These are phyloP conservation scores for Germaria angustata DNA, from an alignment of 2,888 invertebrate species.

Conservation along the genomic window DNA sequence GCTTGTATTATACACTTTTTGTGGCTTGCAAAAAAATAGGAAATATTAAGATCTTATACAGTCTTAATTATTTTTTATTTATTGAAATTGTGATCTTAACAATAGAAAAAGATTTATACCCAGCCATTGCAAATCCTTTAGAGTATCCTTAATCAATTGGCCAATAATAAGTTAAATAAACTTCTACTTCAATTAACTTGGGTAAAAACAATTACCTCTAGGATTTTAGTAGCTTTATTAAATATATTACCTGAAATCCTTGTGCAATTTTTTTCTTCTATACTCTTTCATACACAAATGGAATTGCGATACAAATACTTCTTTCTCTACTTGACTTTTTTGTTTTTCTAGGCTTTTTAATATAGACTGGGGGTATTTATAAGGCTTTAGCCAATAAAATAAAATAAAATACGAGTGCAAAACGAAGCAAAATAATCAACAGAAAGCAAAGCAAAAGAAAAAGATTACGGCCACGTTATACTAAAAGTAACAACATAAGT, in stretches of 20 bases:
- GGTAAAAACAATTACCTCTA: constrained; percentile 61
- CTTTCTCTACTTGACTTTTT: neutral
- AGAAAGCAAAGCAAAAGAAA: constrained; percentile 10
- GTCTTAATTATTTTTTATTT: no score
- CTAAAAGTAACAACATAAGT: constrained; percentile 38
- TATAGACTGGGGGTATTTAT: constrained; percentile 58
- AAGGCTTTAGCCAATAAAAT: constrained; percentile 59
- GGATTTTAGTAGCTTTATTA: constrained; percentile 59
- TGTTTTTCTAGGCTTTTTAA: constrained; percentile 60
- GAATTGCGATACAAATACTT: neutral
- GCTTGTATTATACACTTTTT: neutral
- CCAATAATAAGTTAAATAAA: constrained; percentile 57
- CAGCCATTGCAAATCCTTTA: constrained; percentile 36
- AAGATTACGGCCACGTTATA: constrained; percentile 7
- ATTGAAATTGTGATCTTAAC: no score
- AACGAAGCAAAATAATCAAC: constrained; percentile 31
- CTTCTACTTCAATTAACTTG: constrained; percentile 60
- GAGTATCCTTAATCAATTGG: constrained; percentile 29
- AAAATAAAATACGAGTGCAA: constrained; percentile 17
- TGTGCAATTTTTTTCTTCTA: constrained; percentile 3
- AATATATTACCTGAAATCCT: constrained; percentile 57
- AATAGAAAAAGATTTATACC: constrained; percentile 5
- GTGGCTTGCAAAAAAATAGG: no score
- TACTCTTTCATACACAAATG: neutral
- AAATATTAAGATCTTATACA: no score